Conservation (phyloP, 2,797 vertebrate genomes). For the Thalassophryne amazonica region DNA sequence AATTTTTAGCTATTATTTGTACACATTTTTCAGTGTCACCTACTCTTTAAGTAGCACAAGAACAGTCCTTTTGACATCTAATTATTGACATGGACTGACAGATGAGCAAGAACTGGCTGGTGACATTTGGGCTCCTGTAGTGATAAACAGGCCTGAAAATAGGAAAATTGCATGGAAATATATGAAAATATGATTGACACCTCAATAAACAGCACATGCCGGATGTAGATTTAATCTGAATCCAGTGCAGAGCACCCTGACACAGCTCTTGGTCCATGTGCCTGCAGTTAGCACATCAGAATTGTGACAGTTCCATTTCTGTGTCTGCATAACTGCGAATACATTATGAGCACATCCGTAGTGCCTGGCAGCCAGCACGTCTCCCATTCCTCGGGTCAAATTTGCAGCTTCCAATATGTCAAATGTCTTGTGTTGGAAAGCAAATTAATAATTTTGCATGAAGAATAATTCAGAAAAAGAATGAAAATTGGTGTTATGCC, state of each 20-base stretch:
- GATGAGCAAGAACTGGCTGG: not conserved
- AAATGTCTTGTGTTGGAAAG: conserved; percentile 4
- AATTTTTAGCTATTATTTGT: no score
- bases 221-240: conserved; percentile 31
- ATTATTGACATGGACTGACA: not conserved
- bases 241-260: not conserved
- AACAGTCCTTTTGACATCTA: no score
- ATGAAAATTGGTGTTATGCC: not conserved
- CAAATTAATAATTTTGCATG: conserved; percentile 14
- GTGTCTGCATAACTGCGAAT: conserved; percentile 21
- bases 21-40: no score
- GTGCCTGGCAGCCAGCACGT: not conserved
- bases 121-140: not conserved
- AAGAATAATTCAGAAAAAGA: conserved; percentile 18
- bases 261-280: not conserved
- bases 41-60: no score
- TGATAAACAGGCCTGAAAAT: not conserved
- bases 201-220: conserved; percentile 8
- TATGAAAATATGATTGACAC: conserved; percentile 15
- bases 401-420: conserved; percentile 2
- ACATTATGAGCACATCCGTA: conserved; percentile 28
- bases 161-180: not conserved
- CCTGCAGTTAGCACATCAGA: conserved; percentile 7
- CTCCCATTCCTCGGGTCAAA: not conserved
- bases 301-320: conserved; percentile 23